Evolutionary conservation across 2,888 invertebrate genomes (phyloP).

Genomic region (Gisinianus flammeolus): DNA sequence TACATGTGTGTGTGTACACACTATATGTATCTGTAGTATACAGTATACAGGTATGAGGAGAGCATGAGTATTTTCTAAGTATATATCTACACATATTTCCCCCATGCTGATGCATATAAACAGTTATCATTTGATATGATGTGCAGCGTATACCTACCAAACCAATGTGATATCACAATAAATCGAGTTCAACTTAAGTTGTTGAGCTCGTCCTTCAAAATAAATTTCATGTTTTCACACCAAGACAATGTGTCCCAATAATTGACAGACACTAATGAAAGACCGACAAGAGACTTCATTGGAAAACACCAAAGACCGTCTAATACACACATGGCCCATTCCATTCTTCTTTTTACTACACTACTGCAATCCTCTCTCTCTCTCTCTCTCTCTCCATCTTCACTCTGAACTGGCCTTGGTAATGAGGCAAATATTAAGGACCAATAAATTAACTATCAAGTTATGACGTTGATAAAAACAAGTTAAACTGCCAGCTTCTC

Average conservation of each 20-base stretch:
- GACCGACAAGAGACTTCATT: neutral
- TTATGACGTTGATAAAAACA: conserved; percentile 19
- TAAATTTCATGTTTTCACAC: conserved; percentile 4
- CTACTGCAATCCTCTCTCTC: neutral
- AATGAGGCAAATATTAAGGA: conserved; percentile 12
- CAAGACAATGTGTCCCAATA: neutral
- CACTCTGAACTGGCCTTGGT: neutral
- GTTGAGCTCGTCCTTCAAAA: neutral
- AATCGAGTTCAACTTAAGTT: too few relatives aligned
- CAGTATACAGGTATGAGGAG: too few relatives aligned
- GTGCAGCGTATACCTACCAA: too few relatives aligned
- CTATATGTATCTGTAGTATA: too few relatives aligned
- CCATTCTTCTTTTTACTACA: neutral
- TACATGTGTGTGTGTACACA: too few relatives aligned
- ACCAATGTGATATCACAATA: too few relatives aligned
- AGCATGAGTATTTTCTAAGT: too few relatives aligned
- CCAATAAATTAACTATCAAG: conserved; percentile 26
- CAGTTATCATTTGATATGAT: too few relatives aligned
- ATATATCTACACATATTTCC: too few relatives aligned
- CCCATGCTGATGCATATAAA: too few relatives aligned
- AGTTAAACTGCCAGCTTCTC: conserved; percentile 25
- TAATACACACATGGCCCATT: neutral
- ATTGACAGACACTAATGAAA: neutral
- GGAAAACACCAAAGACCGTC: neutral
- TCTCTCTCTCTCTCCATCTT: neutral